A percentile compares a stretch with the other conserved stretches of the same genome.
phyloP scores from a whole-genome alignment of 1,140 invertebrate genomes.

The Ylistrum balloti region DNA sequence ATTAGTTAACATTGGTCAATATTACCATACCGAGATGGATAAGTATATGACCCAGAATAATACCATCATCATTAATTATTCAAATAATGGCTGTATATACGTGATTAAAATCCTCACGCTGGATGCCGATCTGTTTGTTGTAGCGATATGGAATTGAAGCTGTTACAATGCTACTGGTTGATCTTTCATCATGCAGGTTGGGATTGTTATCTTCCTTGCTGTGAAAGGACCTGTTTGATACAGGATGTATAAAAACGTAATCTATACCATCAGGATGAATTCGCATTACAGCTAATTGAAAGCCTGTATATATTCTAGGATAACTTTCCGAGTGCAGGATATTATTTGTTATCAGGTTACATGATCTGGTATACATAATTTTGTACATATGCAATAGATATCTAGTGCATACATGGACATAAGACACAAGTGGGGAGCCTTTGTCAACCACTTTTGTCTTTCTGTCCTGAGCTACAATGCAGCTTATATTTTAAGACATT shows the following conservation, averaged over 20 bases:
- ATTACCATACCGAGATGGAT: not conserved
- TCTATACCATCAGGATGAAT: not conserved
- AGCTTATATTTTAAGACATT: too few relatives aligned
- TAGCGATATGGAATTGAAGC: not conserved
- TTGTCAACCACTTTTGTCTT: too few relatives aligned
- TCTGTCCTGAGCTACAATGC: too few relatives aligned
- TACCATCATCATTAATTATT: not conserved
- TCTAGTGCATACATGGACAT: too few relatives aligned
- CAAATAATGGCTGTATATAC: not conserved
- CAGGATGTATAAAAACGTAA: not conserved
- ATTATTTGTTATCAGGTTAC: not conserved
- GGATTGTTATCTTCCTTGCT: not conserved
- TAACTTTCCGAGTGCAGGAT: not conserved
- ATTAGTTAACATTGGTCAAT: not conserved
- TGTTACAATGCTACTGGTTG: not conserved
- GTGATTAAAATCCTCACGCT: not conserved
- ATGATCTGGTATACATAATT: too few relatives aligned
- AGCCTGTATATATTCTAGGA: not conserved
- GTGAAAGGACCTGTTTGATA: not conserved
- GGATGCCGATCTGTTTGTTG: not conserved
- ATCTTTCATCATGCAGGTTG: not conserved
- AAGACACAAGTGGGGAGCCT: too few relatives aligned
- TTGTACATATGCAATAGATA: too few relatives aligned
- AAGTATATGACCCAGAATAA: not conserved
- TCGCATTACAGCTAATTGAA: conserved; percentile 1